Percentiles rank a stretch among this genome's conserved stretches.
phyloP scores from a whole-genome alignment of 2,797 vertebrate genomes.

The Pseudocheirus occidentalis region DNA sequence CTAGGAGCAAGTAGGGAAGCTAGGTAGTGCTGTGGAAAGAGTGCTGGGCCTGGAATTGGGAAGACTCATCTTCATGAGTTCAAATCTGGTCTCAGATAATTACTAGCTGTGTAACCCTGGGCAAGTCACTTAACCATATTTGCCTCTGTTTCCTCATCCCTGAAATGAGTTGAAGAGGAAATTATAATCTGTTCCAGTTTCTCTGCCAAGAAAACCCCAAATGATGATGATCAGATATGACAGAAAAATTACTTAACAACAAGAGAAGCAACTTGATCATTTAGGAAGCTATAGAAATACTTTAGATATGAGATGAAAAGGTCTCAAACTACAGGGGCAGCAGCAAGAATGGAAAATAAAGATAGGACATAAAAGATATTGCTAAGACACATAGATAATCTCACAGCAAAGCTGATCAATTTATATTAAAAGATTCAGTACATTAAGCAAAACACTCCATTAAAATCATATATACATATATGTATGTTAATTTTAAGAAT shows the following conservation, averaged over 20 bases:
- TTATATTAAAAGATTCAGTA: neutral
- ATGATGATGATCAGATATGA: neutral
- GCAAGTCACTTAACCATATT: neutral
- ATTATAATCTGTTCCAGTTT: neutral
- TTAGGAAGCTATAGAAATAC: neutral
- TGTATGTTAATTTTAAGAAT: slow-evolving; percentile 20
- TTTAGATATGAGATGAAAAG: neutral
- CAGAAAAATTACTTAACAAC: neutral
- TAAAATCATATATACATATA: neutral
- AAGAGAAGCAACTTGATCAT: neutral
- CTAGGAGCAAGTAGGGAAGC: neutral
- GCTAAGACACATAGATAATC: neutral
- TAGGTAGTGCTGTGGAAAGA: neutral
- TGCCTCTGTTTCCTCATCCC: neutral
- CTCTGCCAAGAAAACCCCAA: neutral
- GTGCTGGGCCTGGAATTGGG: neutral
- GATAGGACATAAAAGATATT: neutral
- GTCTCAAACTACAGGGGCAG: neutral
- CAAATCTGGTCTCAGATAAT: neutral
- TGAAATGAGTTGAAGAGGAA: neutral
- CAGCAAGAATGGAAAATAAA: slow-evolving; percentile 32
- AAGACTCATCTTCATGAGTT: neutral
- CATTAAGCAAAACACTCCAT: slow-evolving; percentile 13
- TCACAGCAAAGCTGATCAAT: neutral
- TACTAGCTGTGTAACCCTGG: neutral